Evolutionary conservation across 2,888 invertebrate species (phyloP), one percentile per base, ranked within the genome.

Genomic region (Mechanitis messenoides): DNA sequence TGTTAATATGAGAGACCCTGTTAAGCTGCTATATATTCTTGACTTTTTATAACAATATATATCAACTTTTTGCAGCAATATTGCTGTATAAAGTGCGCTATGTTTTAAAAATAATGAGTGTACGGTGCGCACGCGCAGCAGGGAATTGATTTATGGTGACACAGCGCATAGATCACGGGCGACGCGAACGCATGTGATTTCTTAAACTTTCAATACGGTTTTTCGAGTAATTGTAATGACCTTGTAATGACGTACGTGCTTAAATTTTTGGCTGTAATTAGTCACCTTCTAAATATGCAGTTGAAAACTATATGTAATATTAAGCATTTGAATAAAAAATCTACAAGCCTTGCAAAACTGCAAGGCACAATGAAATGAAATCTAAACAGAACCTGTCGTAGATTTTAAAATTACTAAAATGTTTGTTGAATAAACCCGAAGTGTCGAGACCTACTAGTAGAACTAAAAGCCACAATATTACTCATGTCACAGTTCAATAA

Each of bases 51-150:
- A 58, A 45, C 61, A 58, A 59, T 68, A 69, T 71, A 68, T 68
- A 70, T 69, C 68, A 64, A 74, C 76, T 81, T 79, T 83, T 81
- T 83, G 79, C 79, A 69, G 72, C 75, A 77, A 79, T 79, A 81
- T 78, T 73, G 73, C 78, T 75, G 71, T 76, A 80, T 74, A 74
- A 76, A 79, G 76, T 73, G 75, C 69, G 78, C 74, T 76, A 77
- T 81, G 80, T 81, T 82, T 81, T 81, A 79, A 79, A 81, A 83
- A 81, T 83, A 83, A 75, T 71, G 75, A 74, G 73, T 69, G 70
- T 65, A 66, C 66, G 55, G 64, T 58, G 72, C 67, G 69, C 70
- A 57, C 60, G 69, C 76, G 67, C 77, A 72, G 76, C 76, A 70
- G 77, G 78, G 69, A 56, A 66, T 62, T 75, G 71, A 75, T 62